phyloP scores from a whole-genome alignment of 2,797 vertebrate genomes.

The Sternotherus odoratus region DNA sequence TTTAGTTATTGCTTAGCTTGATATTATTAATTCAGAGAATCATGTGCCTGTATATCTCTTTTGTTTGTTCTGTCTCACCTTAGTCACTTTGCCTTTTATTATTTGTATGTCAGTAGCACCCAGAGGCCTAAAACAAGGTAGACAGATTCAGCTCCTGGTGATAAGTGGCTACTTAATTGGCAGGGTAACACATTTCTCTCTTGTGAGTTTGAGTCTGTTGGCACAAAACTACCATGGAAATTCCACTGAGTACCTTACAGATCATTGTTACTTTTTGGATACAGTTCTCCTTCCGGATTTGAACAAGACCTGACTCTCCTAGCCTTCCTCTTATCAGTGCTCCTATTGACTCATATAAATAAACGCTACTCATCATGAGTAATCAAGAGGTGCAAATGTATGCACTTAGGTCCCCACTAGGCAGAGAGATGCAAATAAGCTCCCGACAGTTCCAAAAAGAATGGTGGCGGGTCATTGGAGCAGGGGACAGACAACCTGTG shows the following conservation, averaged over 20 bases:
- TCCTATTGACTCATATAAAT: background rate
- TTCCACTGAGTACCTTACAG: background rate
- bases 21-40: background rate
- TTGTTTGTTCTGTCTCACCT: conserved; percentile 5
- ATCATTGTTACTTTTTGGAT: background rate
- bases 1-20: background rate
- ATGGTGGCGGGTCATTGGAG: background rate
- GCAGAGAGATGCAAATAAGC: background rate
- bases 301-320: no score
- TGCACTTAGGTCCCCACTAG: background rate
- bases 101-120: conserved; percentile 25
- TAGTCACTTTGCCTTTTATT: background rate
- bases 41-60: background rate
- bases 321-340: background rate
- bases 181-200: background rate
- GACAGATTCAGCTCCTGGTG: background rate
- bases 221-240: background rate
- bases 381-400: background rate
- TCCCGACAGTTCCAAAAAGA: background rate
- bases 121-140: background rate
- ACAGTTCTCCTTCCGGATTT: background rate
- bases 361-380: background rate
- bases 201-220: background rate
- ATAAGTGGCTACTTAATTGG: background rate
- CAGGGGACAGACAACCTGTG: background rate